phyloP scores from a whole-genome alignment of 2,113 vertebrate species.

The Aldabrachelys gigantea region DNA sequence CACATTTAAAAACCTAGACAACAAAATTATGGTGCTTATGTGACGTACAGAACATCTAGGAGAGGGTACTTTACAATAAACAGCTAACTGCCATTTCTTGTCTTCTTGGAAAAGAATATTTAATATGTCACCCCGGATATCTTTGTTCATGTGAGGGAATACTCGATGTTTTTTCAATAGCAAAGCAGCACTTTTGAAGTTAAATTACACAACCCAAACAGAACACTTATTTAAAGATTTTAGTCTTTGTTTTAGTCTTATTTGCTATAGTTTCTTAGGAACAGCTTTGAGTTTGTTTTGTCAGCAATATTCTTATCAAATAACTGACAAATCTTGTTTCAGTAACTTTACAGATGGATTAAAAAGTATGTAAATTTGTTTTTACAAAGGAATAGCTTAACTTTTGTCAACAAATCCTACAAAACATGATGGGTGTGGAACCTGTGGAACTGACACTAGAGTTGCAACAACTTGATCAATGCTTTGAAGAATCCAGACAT shows the following conservation, averaged over 20 bases:
- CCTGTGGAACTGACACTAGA: not conserved
- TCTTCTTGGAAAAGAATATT: not conserved
- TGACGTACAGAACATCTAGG: not conserved
- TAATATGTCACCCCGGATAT: not conserved
- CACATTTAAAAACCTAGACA: not conserved
- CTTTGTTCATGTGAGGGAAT: not conserved
- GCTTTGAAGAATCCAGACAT: not conserved
- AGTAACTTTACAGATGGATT: no score
- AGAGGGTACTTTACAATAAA: not conserved
- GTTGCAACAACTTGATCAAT: not conserved
- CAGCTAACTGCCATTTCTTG: not conserved
- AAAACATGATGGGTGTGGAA: not conserved
- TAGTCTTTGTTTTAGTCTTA: not conserved
- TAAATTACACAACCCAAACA: not conserved
- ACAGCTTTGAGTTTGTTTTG: not conserved
- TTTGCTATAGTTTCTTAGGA: not conserved
- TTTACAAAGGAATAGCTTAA: not conserved
- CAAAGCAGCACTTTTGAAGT: not conserved
- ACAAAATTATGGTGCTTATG: not conserved
- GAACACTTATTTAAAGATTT: not conserved
- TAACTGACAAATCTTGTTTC: not conserved
- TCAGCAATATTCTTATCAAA: not conserved
- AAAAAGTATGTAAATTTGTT: not conserved
- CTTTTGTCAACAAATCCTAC: not conserved
- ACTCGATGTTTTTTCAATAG: not conserved